Evolutionary conservation across 2,113 vertebrate genomes (phyloP), one percentile per base, ranked within the genome.

Genomic region (Fregetta grallaria): DNA sequence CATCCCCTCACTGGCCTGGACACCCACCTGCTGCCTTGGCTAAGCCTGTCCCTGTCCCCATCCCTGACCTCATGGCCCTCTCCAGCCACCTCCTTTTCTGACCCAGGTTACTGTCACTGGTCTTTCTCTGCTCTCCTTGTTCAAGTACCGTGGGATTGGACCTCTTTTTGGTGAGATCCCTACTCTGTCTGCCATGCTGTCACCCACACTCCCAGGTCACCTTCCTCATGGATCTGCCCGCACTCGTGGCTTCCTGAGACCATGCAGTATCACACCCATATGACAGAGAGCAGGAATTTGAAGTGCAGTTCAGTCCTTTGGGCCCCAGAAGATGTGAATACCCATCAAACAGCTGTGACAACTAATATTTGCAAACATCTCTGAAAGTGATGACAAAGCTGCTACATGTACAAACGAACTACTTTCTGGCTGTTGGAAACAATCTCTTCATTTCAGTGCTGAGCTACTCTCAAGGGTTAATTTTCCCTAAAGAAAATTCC

Each of bases 1-100:
- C 22, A 34, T 6, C 12, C 36, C 25, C 36, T 70, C 12, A 5
- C 11, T 34, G 36, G 3, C 44, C 29, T 0, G 0, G 27, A 45
- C 0, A 0, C 3, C 2, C 4, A 11, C 14, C 5, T 13, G 7
- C 19, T 90, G 30, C 30, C 36, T 30, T 77, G 22, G 8, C 13
- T 49, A 55, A 4, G 5, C 6, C 14, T 61, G 17, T 36, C 20
- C 9, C 9, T 44, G 17, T 71, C 27, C 20, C 44, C 1, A 1
- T 29, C 19, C 18, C 23, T 53, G 10, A 62, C 1, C 25, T 15
- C 23, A 20, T 11, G 32, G 68, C 3, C 1, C 8, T 72, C 5
- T 10, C 9, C 17, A 68, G 9, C 1, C 21, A 79, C 2, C 0
- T 5, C 3, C 7, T 86, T 76, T 89, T 78, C 25, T 71, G 13